These are phyloP conservation scores for Germaria angustata DNA, from an alignment of 2,888 invertebrate genomes.

Conservation along the genomic window DNA sequence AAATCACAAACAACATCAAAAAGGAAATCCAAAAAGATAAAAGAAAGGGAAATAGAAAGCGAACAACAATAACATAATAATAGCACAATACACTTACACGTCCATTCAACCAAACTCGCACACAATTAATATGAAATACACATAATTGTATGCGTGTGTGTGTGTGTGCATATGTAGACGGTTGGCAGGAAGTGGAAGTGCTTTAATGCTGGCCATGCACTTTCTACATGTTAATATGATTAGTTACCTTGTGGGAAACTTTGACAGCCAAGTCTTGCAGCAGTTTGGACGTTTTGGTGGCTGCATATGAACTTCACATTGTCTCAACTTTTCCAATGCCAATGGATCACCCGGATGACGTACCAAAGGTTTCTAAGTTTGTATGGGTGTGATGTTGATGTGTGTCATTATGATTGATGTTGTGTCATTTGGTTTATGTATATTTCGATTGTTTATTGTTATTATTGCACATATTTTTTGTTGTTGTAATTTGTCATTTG, in stretches of 20 bases:
- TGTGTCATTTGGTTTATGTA: constrained; percentile 43
- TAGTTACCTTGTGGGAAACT: constrained; percentile 91
- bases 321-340: constrained; percentile 90
- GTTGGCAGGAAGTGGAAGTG: constrained; percentile 50
- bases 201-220: constrained; percentile 27
- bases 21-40: constrained; percentile 78
- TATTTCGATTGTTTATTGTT: constrained; percentile 23
- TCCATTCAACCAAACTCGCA: neutral
- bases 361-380: constrained; percentile 90
- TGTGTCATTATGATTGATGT: constrained; percentile 26
- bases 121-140: neutral
- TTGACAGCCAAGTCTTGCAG: constrained; percentile 95
- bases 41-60: constrained; percentile 59
- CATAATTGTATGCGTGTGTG: neutral
- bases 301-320: constrained; percentile 95
- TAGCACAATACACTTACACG: constrained; percentile 28
- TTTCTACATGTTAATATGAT: constrained; percentile 55
- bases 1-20: constrained; percentile 80
- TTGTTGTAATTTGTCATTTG: constrained; percentile 53
- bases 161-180: neutral
- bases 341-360: constrained; percentile 89
- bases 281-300: constrained; percentile 89
- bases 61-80: constrained; percentile 67
- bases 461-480: constrained; percentile 18
- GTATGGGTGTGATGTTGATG: constrained; percentile 59